phyloP scores from a whole-genome alignment of 2,797 vertebrate species.

The Oceanodroma leucorhoa region DNA sequence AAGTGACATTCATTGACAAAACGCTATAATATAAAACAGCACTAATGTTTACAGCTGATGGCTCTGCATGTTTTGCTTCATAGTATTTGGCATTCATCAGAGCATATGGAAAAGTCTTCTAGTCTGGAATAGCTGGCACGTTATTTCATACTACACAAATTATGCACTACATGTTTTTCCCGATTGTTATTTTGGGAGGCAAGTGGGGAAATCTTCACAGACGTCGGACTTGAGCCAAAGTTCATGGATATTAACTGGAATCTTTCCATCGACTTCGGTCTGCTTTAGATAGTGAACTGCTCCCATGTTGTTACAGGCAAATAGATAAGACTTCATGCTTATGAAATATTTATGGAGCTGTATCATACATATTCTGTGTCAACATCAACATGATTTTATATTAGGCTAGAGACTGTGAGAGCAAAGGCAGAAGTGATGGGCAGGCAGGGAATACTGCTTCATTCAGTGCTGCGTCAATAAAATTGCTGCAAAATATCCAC shows the following conservation, averaged over 20 bases:
- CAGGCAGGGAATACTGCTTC: neutral
- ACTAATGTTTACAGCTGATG: constrained; percentile 4
- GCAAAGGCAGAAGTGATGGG: neutral
- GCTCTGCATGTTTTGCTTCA: constrained; percentile 11
- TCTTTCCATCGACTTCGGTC: neutral
- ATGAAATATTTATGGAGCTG: constrained; percentile 36
- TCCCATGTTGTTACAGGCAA: neutral
- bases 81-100: constrained; percentile 15
- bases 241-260: neutral
- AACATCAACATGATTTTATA: constrained; percentile 9
- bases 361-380: constrained; percentile 5
- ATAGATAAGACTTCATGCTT: neutral
- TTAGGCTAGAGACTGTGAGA: constrained; percentile 12
- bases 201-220: neutral
- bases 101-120: constrained; percentile 7
- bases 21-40: constrained; percentile 14
- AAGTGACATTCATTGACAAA: constrained; percentile 59
- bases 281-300: constrained; percentile 17
- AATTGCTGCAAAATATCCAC: neutral
- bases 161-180: neutral
- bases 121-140: neutral
- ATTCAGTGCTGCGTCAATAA: neutral
- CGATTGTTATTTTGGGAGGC: neutral
- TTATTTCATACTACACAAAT: neutral
- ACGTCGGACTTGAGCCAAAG: neutral